A percentile compares a stretch with the other conserved stretches of the same genome.
These are phyloP conservation scores for Deilephila elpenor DNA, from an alignment of 2,888 invertebrate species.

Conservation along the genomic window DNA sequence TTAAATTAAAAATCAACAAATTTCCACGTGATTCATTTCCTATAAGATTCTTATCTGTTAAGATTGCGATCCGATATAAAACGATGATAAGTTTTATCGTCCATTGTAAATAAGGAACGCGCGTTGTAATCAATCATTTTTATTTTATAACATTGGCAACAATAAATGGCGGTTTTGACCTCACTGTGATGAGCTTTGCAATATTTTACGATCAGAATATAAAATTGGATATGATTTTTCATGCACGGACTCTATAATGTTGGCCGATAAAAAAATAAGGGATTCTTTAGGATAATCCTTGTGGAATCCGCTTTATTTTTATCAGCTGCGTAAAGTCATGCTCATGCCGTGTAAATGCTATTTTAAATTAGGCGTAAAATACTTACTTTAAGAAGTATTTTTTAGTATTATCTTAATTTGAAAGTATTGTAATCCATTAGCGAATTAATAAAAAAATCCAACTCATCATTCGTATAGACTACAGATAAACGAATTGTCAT, in stretches of 20 bases:
- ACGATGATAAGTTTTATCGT: background rate
- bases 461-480: too few species aligned
- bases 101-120: background rate
- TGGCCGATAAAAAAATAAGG: too few species aligned
- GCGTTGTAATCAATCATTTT: background rate
- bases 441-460: too few species aligned
- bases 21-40: background rate
- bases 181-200: background rate
- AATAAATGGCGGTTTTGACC: background rate
- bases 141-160: constrained; percentile 6
- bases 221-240: constrained; percentile 5
- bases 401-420: too few species aligned
- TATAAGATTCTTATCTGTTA: constrained; percentile 12
- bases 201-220: constrained; percentile 4
- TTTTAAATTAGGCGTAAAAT: too few species aligned
- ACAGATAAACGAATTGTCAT: background rate
- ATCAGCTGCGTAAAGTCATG: too few species aligned
- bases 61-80: background rate
- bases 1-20: background rate
- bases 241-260: background rate
- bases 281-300: too few species aligned
- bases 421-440: too few species aligned
- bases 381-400: too few species aligned
- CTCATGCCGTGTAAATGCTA: too few species aligned
- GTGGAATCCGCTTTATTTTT: too few species aligned